Conservation (phyloP, 2,113 vertebrate species). For the Pontoporia blainvillei region DNA sequence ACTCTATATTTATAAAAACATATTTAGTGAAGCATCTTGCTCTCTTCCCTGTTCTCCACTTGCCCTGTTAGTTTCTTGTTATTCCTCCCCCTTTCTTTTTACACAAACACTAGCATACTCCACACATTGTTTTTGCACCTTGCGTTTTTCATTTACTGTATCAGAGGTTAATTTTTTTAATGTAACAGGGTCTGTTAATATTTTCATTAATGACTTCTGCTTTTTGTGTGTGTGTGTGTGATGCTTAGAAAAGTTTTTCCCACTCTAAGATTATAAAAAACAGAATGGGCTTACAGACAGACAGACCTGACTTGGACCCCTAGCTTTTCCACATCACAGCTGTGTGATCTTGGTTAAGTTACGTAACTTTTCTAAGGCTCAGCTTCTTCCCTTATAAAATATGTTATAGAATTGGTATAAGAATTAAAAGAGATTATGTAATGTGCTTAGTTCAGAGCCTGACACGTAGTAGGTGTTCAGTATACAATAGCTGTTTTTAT, state of each 20-base stretch:
- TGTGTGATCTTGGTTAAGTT: neutral
- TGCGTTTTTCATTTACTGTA: neutral
- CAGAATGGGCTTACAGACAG: neutral
- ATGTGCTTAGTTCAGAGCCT: neutral
- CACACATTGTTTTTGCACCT: neutral
- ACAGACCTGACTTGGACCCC: neutral
- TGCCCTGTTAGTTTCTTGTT: neutral
- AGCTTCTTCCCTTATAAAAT: neutral
- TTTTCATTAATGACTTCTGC: neutral
- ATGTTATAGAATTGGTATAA: neutral
- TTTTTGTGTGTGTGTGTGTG: neutral
- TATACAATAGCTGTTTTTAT: neutral
- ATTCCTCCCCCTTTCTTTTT: neutral
- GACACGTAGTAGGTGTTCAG: neutral
- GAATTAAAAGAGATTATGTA: neutral
- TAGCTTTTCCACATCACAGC: neutral
- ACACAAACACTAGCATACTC: neutral
- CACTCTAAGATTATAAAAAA: neutral
- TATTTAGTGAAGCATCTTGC: neutral
- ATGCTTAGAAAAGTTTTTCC: neutral
- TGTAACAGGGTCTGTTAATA: neutral
- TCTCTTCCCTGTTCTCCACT: neutral
- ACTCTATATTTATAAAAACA: neutral
- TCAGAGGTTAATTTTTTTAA: neutral
- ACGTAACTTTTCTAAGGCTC: neutral